Conservation (phyloP, 2,888 invertebrate species). For the Drosophila seclusa region DNA sequence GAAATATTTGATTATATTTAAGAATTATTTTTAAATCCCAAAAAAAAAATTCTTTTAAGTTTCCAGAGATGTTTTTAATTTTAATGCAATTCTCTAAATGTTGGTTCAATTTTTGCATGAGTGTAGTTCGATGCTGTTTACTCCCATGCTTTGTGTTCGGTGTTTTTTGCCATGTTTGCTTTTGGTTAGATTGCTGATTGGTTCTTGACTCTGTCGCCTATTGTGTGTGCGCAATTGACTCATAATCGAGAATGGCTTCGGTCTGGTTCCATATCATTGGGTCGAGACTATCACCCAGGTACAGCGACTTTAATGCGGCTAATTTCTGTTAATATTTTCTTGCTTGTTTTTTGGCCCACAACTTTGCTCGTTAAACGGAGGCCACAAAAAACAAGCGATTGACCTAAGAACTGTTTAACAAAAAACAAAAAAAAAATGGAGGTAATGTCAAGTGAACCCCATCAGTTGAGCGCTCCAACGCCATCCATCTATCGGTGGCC, state of each 20-base stretch:
- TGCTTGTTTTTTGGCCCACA: constrained; percentile 4
- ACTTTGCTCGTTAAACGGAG: constrained; percentile 43
- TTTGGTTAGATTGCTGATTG: constrained; percentile 48
- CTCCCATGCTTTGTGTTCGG: constrained; percentile 29
- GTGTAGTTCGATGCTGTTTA: constrained; percentile 16
- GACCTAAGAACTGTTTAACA: constrained; percentile 16
- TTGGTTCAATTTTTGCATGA: neutral
- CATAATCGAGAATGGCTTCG: constrained; percentile 49
- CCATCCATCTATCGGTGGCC: constrained; percentile 1
- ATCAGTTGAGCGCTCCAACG: constrained; percentile 12
- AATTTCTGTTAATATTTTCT: constrained; percentile 48
- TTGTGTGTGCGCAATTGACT: constrained; percentile 54
- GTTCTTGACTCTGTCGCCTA: constrained; percentile 42
- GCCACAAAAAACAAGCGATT: constrained; percentile 23
- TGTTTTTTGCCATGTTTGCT: constrained; percentile 47
- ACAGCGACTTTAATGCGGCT: constrained; percentile 40
- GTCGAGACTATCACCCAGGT: constrained; percentile 8
- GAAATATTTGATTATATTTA: neutral
- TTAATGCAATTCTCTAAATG: neutral
- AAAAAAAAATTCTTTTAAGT: too few species aligned
- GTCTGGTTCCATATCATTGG: constrained; percentile 42
- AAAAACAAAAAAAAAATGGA: constrained; percentile 9
- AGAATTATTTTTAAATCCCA: too few species aligned
- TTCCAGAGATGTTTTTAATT: neutral
- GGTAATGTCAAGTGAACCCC: constrained; percentile 45